Base-by-base conservation (phyloP, 64 coral and sea anemone species). In the Dendrophyllia cribrosa region DNA sequence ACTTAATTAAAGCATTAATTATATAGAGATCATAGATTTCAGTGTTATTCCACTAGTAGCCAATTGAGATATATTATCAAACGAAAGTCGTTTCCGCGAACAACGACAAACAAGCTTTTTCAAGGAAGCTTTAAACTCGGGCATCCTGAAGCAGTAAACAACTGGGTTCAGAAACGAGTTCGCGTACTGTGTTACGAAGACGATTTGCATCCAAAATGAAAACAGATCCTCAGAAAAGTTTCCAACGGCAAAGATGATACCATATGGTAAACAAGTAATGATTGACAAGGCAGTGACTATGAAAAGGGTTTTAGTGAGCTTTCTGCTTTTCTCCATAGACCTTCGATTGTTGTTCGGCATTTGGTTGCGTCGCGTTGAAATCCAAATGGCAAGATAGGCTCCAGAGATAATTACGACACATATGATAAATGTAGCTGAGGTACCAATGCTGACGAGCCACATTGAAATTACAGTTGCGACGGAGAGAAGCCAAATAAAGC, bases 81-180 rank as follows among this genome's bases (percentile, higher is more conserved):
- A 56, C 53, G 12, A 56, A 56, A 56, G 12, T 56, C 53, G 7
- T 56, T 56, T 56, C 53, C 53, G 53, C 12, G 53, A 56, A 12
- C 53, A 56, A 7, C 12, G 53, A 56, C 53, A 56, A 56, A 56
- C 52, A 4, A 56, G 5, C 53, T 56, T 56, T 56, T 56, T 56
- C 53, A 56, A 12, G 53, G 53, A 56, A 56, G 3, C 5, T 56
- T 56, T 65, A 17, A 85, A 46, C 15, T 60, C 79, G 20, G 59
- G 79, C 19, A 64, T 83, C 25, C 58, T 61, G 7, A 51, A 62
- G 50, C 25, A 62, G 19, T 65, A 65, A 26, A 25, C 34, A 13
- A 60, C 58, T 22, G 59, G 79, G 24, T 83, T 83, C 53, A 83
- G 51, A 83, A 77, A 52, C 12, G 75, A 77, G 7, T 77, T 77